Base-by-base conservation (phyloP, 2,113 vertebrate genomes). In the Caranx ignobilis region DNA sequence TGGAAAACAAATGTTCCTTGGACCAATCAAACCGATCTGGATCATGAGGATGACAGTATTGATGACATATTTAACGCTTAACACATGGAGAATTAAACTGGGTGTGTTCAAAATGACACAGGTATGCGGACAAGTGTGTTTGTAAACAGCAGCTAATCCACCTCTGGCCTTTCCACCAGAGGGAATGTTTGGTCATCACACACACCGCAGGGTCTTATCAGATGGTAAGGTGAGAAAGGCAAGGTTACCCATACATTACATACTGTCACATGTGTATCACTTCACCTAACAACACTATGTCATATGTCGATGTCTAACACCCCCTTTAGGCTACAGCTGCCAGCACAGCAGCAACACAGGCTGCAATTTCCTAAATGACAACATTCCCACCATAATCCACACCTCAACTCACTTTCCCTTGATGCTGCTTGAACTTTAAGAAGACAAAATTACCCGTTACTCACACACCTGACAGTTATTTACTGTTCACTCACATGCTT, bases 101-200 rank as follows among this genome's bases (percentile, higher is more conserved):
- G 35, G 64, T 60, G 73, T 26, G 13, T 26, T 73, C 18, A 35
- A 15, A 37, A 1, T 39, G 8, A 3, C 34, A n/a, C 75, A 31
- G 32, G 55, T 65, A 68, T 67, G 39, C 21, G 47, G 13, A 64
- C 16, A 45, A 45, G 15, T 48, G 19, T 84, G 81, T 61, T 69
- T 54, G 16, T 66, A 71, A 89, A 71, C 69, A 74, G 2, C 71
- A 21, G 54, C 70, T 79, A 41, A n/a, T 54, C 39, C 13, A 15
- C 3, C 2, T 54, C 6, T 77, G 35, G 54, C 35, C 9, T 62
- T 12, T 12, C 54, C 48, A 62, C 70, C 55, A 19, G 7, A 10
- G 34, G 13, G 45, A 34, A 8, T 9, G 52, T 78, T 73, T 19
- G 59, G 35, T 37, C 65, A 1, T 31, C 15, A 32, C 7, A 71